These are phyloP conservation scores for Argentina silus DNA, from an alignment of 2,797 vertebrate species.

Conservation along the genomic window DNA sequence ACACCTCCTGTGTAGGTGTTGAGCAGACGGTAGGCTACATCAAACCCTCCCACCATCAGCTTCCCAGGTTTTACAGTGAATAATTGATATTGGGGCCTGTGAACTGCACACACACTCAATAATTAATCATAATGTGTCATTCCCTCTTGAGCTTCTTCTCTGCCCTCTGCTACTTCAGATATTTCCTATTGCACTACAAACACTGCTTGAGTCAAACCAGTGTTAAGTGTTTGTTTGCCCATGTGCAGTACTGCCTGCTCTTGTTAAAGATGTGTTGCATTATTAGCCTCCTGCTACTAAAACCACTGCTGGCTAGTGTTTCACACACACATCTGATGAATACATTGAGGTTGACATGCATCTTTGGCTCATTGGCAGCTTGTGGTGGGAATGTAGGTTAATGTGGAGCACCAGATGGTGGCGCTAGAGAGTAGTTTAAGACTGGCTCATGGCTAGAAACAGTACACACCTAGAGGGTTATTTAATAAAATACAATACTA, in stretches of 20 bases:
- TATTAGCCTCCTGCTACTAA: conserved; percentile 10
- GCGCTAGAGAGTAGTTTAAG: conserved; percentile 60
- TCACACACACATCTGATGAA: neutral
- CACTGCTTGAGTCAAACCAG: conserved; percentile 76
- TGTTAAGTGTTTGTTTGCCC: conserved; percentile 79
- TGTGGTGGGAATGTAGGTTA: conserved; percentile 47
- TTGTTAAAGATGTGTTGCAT: conserved; percentile 71
- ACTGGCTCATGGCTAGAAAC: conserved; percentile 9
- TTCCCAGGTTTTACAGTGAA: conserved; percentile 67
- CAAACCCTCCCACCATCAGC: conserved; percentile 52
- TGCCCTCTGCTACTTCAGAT: conserved; percentile 62
- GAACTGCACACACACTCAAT: conserved; percentile 68
- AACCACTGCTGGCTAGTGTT: neutral
- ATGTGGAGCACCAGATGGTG: conserved; percentile 60
- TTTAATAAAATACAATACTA: too few species aligned
- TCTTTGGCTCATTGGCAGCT: too few species aligned
- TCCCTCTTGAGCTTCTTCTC: conserved; percentile 49
- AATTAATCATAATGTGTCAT: conserved; percentile 67
- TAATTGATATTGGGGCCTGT: conserved; percentile 68
- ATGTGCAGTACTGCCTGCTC: conserved; percentile 73
- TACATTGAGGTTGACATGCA: too few species aligned
- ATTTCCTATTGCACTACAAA: too few species aligned
- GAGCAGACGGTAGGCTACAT: conserved; percentile 43
- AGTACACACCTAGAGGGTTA: too few species aligned
- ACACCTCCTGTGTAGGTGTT: conserved; percentile 13